phyloP scores from a whole-genome alignment of 1,140 invertebrate genomes.

The Wiebesia pumilae region DNA sequence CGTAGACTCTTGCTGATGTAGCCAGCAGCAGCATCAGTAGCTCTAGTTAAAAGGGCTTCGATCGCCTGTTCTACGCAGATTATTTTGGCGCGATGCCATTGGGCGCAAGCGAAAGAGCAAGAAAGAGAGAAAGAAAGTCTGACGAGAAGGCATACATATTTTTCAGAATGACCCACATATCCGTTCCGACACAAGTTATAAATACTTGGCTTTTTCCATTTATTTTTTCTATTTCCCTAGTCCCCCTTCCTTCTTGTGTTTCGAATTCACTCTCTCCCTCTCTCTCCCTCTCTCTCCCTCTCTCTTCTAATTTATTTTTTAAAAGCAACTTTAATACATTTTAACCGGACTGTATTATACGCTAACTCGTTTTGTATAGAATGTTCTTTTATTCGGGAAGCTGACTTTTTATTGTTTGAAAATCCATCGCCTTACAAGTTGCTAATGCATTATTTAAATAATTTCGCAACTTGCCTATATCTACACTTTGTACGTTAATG shows the following conservation, averaged over 20 bases:
- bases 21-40: constrained; percentile 14
- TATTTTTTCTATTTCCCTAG: constrained; percentile 38
- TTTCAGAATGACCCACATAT: constrained; percentile 67
- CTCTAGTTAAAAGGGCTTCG: constrained; percentile 60
- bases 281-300: neutral
- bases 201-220: constrained; percentile 59
- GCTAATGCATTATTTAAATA: constrained; percentile 4
- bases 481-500: neutral
- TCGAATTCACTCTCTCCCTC: neutral
- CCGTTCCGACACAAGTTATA: constrained; percentile 61
- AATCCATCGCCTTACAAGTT: neutral
- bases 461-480: neutral
- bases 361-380: neutral
- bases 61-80: constrained; percentile 58
- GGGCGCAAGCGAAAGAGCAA: neutral
- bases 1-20: neutral
- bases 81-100: constrained; percentile 64
- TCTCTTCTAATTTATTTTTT: neutral
- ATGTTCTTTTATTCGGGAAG: neutral
- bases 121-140: constrained; percentile 43
- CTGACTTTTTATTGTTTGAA: constrained; percentile 3
- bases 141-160: constrained; percentile 59
- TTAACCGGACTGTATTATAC: neutral
- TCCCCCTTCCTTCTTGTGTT: neutral
- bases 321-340: neutral